A percentile compares a stretch with the other conserved stretches of the same genome.
These are phyloP conservation scores for Parnassius glacialis DNA, from an alignment of 2,888 invertebrate genomes.

Conservation along the genomic window DNA sequence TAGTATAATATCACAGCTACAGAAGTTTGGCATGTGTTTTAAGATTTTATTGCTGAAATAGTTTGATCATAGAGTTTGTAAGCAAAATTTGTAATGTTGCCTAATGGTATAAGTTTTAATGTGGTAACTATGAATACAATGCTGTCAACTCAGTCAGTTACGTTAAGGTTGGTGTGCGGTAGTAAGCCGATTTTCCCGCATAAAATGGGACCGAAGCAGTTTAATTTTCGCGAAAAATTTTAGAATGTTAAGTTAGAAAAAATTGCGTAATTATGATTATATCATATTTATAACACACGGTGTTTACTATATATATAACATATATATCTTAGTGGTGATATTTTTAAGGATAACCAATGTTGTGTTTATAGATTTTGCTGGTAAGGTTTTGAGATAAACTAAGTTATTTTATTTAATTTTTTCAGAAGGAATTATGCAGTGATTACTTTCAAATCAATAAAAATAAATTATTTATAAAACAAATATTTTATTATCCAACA, in stretches of 20 bases:
- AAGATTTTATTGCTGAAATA: too few species aligned
- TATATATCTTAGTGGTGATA: constrained; percentile 20
- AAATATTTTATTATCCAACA: too few species aligned
- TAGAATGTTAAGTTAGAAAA: constrained; percentile 20
- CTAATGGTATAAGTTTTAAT: background rate
- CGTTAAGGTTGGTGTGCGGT: constrained; percentile 23
- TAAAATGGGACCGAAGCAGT: constrained; percentile 26
- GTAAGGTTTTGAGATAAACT: constrained; percentile 24
- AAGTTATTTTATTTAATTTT: constrained; percentile 1
- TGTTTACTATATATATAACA: background rate
- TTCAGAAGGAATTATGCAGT: background rate
- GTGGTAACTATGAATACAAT: constrained; percentile 11
- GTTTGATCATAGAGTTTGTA: too few species aligned
- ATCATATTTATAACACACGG: constrained; percentile 26
- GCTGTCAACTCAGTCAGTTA: constrained; percentile 22
- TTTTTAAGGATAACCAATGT: constrained; percentile 23
- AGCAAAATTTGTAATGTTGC: too few species aligned
- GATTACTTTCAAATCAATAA: background rate
- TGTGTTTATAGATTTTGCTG: constrained; percentile 20
- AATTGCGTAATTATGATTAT: constrained; percentile 26
- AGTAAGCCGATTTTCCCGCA: constrained; percentile 24
- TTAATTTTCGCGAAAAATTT: constrained; percentile 20
- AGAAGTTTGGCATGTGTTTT: too few species aligned
- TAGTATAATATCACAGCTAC: too few species aligned
- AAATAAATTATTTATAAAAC: background rate